Conservation (phyloP, 1,140 invertebrate genomes). For the Dendroctonus valens region DNA sequence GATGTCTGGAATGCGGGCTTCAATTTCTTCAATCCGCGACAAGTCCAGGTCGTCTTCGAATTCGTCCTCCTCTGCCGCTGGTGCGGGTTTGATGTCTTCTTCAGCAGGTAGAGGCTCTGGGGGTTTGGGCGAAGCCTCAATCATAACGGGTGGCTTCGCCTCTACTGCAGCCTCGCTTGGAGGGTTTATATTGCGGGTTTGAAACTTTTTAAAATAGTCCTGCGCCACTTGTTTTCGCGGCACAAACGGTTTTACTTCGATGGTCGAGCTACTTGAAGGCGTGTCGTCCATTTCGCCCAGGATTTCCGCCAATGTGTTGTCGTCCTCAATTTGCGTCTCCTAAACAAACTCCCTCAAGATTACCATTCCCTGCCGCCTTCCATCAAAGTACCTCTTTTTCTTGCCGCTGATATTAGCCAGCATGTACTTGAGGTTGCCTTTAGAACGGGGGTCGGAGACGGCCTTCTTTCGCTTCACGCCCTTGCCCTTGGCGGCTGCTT, state of each 20-base stretch:
- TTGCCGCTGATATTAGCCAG: conserved; percentile 81
- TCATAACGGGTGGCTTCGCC: too few relatives aligned
- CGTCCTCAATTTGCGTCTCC: conserved; percentile 64
- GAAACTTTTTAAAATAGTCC: conserved; percentile 62
- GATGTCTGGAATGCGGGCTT: conserved; percentile 12
- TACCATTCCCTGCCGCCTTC: conserved; percentile 23
- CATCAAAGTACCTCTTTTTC: conserved; percentile 60
- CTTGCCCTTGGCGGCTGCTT: conserved; percentile 52
- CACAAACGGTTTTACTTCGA: conserved; percentile 34
- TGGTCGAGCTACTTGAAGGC: conserved; percentile 44
- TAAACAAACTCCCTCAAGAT: conserved; percentile 46
- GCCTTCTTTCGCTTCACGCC: conserved; percentile 51
- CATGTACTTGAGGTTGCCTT: conserved; percentile 75
- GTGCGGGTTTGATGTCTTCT: too few relatives aligned
- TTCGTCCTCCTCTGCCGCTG: conserved; percentile 24
- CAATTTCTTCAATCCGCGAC: conserved; percentile 38
- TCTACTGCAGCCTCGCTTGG: conserved; percentile 15
- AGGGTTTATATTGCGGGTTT: conserved; percentile 16
- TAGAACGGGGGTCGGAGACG: conserved; percentile 54
- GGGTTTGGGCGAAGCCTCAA: too few relatives aligned
- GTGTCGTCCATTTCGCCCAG: conserved; percentile 71
- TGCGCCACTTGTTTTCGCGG: conserved; percentile 53
- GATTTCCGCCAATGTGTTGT: conserved; percentile 80
- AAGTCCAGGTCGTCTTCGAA: conserved; percentile 48
- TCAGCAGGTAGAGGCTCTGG: too few relatives aligned